Base-by-base conservation (phyloP, 2,113 vertebrate species). In the Naja naja region DNA sequence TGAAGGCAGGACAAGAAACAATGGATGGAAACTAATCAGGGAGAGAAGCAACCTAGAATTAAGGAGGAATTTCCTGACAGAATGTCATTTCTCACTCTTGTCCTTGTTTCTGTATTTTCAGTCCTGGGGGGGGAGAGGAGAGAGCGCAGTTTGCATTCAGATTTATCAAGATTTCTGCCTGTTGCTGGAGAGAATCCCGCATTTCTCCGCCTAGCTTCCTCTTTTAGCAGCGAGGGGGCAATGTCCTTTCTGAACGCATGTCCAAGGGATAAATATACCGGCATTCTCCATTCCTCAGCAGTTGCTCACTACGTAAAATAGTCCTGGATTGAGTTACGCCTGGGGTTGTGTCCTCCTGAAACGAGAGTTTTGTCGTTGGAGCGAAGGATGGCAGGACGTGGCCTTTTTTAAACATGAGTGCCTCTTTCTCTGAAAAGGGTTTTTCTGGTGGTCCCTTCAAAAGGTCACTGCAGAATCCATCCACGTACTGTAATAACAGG, bases 241-340 rank as follows among this genome's bases (percentile, higher is more conserved):
- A 93, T 93, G 95, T 87, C 95, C 95, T 93, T 95, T 95, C 90
- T 88, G 93, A 95, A 94, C 92, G 90, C 89, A 94, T 90, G 0
- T 95, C 97, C 96, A 95, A 95, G 94, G 92, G 96, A 97, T 97
- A 98, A 97, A 97, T 98, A 97, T 97, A 98, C 96, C 94, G 96
- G 93, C 94, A 95, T 96, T 97, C 91, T 90, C 96, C 97, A 98
- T 98, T 98, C 97, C 97, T 97, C 94, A 95, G 96, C 95, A 96
- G 95, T 98, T 98, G 97, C 97, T 98, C 97, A 98, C 95, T 45
- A 7, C 10, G 14, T 96, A 95, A 96, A 97, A 97, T 94, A 92
- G 96, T 92, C 88, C 25, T 43, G 96, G 97, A 95, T 98, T 98
- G 94, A 93, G 95, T 98, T 98, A 97, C 97, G 10, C 88, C 96